These are phyloP conservation scores for Bombus superbus DNA, from an alignment of 1,140 invertebrate species.

Conservation along the genomic window DNA sequence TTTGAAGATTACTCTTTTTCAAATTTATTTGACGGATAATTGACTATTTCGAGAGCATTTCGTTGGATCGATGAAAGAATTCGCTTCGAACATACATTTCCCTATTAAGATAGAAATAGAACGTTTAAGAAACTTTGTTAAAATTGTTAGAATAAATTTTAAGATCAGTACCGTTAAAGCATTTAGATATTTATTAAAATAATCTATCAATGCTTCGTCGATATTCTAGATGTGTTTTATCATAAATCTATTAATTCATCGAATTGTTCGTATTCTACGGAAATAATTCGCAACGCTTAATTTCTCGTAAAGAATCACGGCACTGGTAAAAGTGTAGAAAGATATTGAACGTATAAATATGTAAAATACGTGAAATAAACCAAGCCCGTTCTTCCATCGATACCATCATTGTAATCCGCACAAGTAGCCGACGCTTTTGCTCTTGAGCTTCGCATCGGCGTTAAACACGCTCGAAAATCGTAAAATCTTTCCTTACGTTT, in stretches of 20 bases:
- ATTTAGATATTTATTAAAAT: neutral
- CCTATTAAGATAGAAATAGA: neutral
- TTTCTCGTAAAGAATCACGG: neutral
- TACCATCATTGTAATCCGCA: neutral
- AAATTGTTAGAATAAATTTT: neutral
- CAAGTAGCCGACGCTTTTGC: neutral
- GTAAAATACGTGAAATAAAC: neutral
- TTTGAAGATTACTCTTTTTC: no score
- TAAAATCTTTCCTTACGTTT: slow-evolving; percentile 17
- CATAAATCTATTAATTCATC: neutral
- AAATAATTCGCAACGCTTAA: no score
- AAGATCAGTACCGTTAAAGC: neutral
- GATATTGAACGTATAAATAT: neutral
- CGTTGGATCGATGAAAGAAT: neutral
- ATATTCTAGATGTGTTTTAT: neutral
- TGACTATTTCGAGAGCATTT: neutral
- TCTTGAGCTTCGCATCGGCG: no score
- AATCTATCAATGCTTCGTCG: neutral
- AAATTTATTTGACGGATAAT: neutral
- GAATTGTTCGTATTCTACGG: neutral
- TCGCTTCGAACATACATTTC: neutral
- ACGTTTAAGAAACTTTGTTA: neutral
- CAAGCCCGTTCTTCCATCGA: neutral
- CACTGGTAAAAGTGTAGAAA: neutral
- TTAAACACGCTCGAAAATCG: neutral